Evolutionary conservation across 37 sponge, comb jelly and placozoan species (phyloP), one percentile per base, ranked within the genome.

Genomic region (Dysidea cf. avara): DNA sequence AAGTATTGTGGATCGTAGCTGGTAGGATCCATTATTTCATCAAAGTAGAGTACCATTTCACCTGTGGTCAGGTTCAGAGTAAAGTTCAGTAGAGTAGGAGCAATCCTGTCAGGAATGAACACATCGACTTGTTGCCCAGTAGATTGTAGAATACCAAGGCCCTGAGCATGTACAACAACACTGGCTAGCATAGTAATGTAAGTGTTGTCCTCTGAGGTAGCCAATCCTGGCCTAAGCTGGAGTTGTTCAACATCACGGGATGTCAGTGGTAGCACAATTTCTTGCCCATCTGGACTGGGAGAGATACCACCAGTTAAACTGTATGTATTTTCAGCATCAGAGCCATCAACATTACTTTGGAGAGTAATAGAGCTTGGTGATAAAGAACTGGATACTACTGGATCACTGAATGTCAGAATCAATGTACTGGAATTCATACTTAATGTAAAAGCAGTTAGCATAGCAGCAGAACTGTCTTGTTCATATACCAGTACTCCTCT

Each of bases 361-460:
- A 95, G 63, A 25, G 88, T 90, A 50, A 94, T 73, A 1, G 33
- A 56, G 1, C 77, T 76, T 28, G 87, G 63, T 32, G 67, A 38
- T n/a, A 90, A 77, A 20, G 83, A 58, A 38, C 58, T 63, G 21
- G 92, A 81, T 0, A 71, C 39, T 5, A 95, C 85, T 14, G 87
- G 85, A 46, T 95, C 91, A 80, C 81, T 64, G 62, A 90, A 95
- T 20, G 87, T 87, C 25, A 95, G 75, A n/a, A 51, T 95, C 2
- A 95, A 66, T 2, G 31, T 18, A 25, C 35, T 76, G 18, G 73
- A 67, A 51, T 95, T 84, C 91, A 95, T 91, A 68, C 90, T 82
- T 18, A 95, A 80, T 49, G 91, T 87, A 57, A 79, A 90, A 0
- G 50, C 77, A 14, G 64, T 61, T 2, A 92, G 72, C 26, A 69